phyloP scores from a whole-genome alignment of 2,113 vertebrate species.

The Ammodytes dubius region DNA sequence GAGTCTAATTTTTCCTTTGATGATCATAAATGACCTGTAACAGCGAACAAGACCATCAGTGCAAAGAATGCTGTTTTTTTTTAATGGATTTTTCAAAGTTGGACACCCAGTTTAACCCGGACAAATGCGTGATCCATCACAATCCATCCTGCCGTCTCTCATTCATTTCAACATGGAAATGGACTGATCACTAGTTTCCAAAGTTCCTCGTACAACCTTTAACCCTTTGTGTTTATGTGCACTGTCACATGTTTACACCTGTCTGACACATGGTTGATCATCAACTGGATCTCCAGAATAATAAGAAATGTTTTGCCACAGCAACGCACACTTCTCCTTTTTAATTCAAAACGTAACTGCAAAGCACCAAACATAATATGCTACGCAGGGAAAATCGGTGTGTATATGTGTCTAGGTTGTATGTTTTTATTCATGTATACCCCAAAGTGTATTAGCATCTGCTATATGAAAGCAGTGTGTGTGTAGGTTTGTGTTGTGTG shows the following conservation, averaged over 20 bases:
- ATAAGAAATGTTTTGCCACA: neutral
- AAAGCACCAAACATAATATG: constrained; percentile 17
- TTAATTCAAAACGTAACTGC: neutral
- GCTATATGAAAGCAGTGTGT: neutral
- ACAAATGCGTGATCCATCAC: too few species aligned
- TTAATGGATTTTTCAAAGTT: too few species aligned
- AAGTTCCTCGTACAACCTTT: too few species aligned
- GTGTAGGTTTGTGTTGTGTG: constrained; percentile 6
- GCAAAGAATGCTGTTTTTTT: too few species aligned
- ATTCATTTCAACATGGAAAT: too few species aligned
- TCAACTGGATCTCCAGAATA: constrained; percentile 4
- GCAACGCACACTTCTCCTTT: neutral
- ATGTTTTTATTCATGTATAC: constrained; percentile 27
- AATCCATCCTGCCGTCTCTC: too few species aligned
- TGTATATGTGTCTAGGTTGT: constrained; percentile 9
- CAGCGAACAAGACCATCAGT: too few species aligned
- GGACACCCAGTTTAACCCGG: too few species aligned
- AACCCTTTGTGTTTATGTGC: neutral
- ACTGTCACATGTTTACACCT: constrained; percentile 35
- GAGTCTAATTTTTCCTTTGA: too few species aligned
- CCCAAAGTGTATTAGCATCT: constrained; percentile 1
- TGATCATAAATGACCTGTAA: too few species aligned
- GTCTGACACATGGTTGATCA: constrained; percentile 23
- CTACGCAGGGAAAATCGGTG: neutral
- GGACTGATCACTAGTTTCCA: too few species aligned